Conservation (phyloP, 2,797 vertebrate species). For the Urosaurus nigricauda region DNA sequence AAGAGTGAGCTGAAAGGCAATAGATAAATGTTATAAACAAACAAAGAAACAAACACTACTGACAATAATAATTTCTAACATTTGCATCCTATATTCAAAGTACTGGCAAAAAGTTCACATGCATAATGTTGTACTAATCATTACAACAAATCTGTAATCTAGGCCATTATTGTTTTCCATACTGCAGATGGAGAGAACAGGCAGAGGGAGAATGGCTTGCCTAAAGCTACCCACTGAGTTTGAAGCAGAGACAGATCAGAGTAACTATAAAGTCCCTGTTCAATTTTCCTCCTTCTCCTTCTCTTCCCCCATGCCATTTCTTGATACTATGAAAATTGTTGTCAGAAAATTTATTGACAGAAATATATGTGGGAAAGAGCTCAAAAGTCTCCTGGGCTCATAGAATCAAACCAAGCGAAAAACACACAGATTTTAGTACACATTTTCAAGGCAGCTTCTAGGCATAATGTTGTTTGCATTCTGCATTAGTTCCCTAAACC, state of each 20-base stretch:
- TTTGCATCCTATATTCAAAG: background rate
- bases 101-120: background rate
- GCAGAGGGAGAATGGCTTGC: too few relatives aligned
- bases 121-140: background rate
- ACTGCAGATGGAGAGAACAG: background rate
- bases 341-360: slow-evolving; percentile 1
- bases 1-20: background rate
- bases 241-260: background rate
- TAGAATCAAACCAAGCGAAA: background rate
- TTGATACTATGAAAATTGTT: background rate
- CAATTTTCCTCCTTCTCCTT: too few relatives aligned
- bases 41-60: too few relatives aligned
- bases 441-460: slow-evolving; percentile 15
- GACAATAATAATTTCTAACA: background rate
- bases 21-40: too few relatives aligned
- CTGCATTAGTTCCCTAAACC: slow-evolving; percentile 45
- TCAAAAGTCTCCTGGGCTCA: background rate
- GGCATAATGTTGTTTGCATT: slow-evolving; percentile 36
- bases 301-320: background rate
- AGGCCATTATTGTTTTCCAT: background rate
- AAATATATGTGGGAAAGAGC: background rate
- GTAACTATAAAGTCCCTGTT: background rate
- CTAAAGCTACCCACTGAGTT: background rate
- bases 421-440: background rate
- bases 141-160: background rate